phyloP scores from a whole-genome alignment of 1,140 invertebrate genomes.

The Himalopsyche phryganea region DNA sequence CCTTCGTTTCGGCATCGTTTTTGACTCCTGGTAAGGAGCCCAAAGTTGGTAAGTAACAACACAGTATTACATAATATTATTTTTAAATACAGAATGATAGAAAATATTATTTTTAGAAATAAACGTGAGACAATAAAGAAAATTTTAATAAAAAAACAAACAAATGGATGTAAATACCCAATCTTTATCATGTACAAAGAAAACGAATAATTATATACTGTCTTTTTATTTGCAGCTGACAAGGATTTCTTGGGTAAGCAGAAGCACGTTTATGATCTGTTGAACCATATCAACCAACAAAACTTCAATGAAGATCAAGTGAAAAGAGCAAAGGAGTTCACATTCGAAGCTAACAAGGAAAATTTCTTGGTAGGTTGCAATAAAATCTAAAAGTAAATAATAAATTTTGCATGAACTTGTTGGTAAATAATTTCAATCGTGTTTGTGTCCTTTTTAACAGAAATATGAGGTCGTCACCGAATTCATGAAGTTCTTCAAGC shows the following conservation, averaged over 20 bases:
- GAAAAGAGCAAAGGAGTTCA: constrained; percentile 53
- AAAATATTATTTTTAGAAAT: too few relatives aligned
- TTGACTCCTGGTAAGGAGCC: too few relatives aligned
- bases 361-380: constrained; percentile 38
- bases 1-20: too few relatives aligned
- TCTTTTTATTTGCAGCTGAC: constrained; percentile 38
- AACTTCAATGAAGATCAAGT: constrained; percentile 44
- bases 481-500: constrained; percentile 51
- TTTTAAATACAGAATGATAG: too few relatives aligned
- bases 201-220: too few relatives aligned
- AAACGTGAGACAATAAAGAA: too few relatives aligned
- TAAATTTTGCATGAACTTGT: not conserved
- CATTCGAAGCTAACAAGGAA: constrained; percentile 51
- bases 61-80: too few relatives aligned
- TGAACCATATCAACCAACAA: constrained; percentile 57
- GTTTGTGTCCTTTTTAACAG: constrained; percentile 34
- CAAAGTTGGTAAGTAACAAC: too few relatives aligned
- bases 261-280: constrained; percentile 57
- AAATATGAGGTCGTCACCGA: constrained; percentile 51
- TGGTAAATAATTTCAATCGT: not conserved
- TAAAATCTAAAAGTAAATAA: not conserved
- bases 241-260: constrained; percentile 55
- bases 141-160: too few relatives aligned
- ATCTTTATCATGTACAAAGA: too few relatives aligned
- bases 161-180: too few relatives aligned